Evolutionary conservation across 2,888 invertebrate species (phyloP), one percentile per base, ranked within the genome.

Genomic region (Lepeophtheirus nordmannii): DNA sequence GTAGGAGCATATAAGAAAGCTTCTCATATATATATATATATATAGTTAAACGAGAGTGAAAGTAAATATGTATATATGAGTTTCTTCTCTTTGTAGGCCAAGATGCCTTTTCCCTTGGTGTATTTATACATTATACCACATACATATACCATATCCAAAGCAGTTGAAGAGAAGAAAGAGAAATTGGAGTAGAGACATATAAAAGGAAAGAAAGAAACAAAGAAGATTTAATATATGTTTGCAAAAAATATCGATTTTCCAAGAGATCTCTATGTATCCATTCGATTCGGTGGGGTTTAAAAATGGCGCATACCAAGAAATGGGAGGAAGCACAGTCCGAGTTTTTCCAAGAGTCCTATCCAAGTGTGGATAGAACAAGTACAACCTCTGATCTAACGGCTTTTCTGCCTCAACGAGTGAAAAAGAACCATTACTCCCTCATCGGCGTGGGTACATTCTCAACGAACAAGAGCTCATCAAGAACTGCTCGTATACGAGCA

Each of bases 241-340:
- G 14, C 53, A 46, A 14, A 46, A 46, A 46, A 17, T 46, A 46
- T 46, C 53, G 53, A 46, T 46, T 46, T 46, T 7, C 30, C 30
- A 30, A 46, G 8, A n/a, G 17, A 46, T 46, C 17, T 46, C 17
- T 46, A n/a, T 14, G 53, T 14, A 46, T 14, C n/a, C 17, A 14
- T 46, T 46, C 14, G 14, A 14, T 46, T 46, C 5, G 17, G 5
- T 17, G 53, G 53, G 2, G 2, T 46, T 17, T 46, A n/a, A 46
- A 46, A 46, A 46, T 46, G 53, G 53, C 53, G 53, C 53, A 46
- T n/a, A n/a, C 53, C 53, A 46, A 46, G 53, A 46, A 46, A 46
- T 46, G 53, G 53, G 53, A 46, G 53, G 53, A 46, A 17, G 53
- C 53, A 46, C n/a, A 46, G n/a, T 46, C 53, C 3, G 53, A 46